A percentile compares a stretch with the other conserved stretches of the same genome.
Evolutionary conservation across 2,797 vertebrate genomes (phyloP).

Genomic region (Falco biarmicus): DNA sequence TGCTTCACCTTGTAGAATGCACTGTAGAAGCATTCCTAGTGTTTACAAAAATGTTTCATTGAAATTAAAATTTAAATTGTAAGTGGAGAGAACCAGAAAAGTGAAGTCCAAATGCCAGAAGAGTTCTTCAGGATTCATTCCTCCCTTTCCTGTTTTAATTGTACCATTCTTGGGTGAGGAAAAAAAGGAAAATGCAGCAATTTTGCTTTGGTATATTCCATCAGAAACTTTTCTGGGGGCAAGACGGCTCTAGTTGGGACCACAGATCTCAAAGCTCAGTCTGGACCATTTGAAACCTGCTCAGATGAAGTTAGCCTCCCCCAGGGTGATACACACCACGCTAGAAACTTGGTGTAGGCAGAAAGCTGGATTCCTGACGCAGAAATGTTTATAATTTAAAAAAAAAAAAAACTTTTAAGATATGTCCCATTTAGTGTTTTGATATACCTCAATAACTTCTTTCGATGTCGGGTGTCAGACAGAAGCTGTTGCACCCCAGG

Average conservation of each 20-base stretch:
- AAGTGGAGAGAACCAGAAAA: neutral
- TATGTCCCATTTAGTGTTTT: neutral
- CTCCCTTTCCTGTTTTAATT: neutral
- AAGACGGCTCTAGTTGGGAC: neutral
- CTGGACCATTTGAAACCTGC: neutral
- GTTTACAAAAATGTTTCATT: neutral
- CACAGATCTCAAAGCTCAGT: neutral
- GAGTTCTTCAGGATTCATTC: neutral
- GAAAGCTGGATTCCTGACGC: neutral
- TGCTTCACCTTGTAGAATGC: neutral
- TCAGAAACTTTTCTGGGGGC: neutral
- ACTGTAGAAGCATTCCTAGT: neutral
- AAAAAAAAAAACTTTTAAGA: neutral
- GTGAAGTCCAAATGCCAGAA: neutral
- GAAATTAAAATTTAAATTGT: neutral
- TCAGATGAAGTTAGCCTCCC: neutral
- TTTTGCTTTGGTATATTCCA: neutral
- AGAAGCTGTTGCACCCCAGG: neutral
- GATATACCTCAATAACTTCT: neutral
- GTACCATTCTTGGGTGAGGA: neutral
- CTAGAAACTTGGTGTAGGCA: neutral
- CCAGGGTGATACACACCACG: neutral
- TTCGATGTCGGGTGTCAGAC: neutral
- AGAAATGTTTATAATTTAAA: neutral
- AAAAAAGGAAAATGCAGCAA: neutral